These are phyloP conservation scores for Chiloscyllium punctatum DNA, from an alignment of 2,797 vertebrate species.

Conservation along the genomic window DNA sequence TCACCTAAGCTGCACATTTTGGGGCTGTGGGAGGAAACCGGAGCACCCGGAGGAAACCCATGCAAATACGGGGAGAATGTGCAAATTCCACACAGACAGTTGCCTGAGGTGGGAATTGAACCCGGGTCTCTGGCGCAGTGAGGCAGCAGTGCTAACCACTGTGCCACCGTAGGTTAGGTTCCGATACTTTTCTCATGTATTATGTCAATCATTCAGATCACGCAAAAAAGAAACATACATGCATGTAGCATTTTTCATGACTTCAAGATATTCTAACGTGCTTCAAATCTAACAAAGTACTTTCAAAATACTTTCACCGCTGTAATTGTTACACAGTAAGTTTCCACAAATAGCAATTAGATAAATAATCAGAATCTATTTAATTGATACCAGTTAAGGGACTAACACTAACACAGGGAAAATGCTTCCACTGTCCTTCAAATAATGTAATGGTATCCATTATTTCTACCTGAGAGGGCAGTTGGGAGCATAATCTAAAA, in stretches of 20 bases:
- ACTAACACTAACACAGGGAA: background rate
- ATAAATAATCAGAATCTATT: background rate
- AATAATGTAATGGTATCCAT: background rate
- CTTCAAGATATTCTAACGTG: background rate
- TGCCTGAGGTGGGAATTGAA: too few species aligned
- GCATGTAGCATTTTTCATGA: background rate
- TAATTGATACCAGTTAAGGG: background rate
- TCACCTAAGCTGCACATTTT: too few species aligned
- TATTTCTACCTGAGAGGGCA: background rate
- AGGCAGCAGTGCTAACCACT: too few species aligned
- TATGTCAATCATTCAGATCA: too few species aligned
- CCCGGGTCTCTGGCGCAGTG: too few species aligned
- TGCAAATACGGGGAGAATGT: too few species aligned
- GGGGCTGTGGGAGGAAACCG: too few species aligned
- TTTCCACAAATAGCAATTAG: background rate
- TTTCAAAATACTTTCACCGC: background rate
- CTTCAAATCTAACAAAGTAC: background rate
- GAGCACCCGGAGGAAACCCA: too few species aligned
- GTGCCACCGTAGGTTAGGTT: too few species aligned
- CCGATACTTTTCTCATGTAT: too few species aligned
- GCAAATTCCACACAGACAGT: too few species aligned
- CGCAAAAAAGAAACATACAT: background rate
- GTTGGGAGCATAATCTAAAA: background rate
- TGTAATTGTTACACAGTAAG: too few species aligned
- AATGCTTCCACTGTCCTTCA: background rate